Evolutionary conservation across 2,888 invertebrate species (phyloP).

Genomic region (Aethes cnicana): DNA sequence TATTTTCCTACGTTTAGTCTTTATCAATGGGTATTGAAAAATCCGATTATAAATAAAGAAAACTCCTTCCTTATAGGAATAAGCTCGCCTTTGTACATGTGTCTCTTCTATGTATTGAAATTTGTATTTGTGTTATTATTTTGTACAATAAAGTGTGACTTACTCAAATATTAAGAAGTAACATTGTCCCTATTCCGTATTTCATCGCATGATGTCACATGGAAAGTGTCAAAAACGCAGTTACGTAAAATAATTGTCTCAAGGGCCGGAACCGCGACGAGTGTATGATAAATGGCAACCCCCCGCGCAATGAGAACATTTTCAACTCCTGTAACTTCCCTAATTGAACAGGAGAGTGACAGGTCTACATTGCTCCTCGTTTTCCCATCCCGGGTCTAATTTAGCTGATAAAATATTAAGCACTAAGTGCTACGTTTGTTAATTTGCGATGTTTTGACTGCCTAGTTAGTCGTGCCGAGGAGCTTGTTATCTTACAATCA

Average conservation of each 20-base stretch:
- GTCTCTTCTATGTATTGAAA: too few species aligned
- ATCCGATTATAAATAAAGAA: too few species aligned
- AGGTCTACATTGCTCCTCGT: slow-evolving; percentile 39
- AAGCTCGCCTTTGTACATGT: too few species aligned
- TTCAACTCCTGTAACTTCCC: slow-evolving; percentile 48
- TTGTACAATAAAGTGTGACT: too few species aligned
- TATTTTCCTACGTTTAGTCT: too few species aligned
- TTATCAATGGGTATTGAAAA: too few species aligned
- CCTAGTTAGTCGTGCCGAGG: slow-evolving; percentile 11
- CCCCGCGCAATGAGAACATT: slow-evolving; percentile 43
- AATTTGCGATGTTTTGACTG: slow-evolving; percentile 34
- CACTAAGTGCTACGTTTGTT: slow-evolving; percentile 39
- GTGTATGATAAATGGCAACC: slow-evolving; percentile 42
- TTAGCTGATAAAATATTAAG: slow-evolving; percentile 43
- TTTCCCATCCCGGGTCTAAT: slow-evolving; percentile 36
- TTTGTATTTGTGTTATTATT: too few species aligned
- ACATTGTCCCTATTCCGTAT: too few species aligned
- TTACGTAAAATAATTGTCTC: slow-evolving; percentile 20
- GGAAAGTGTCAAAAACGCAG: slow-evolving; percentile 20
- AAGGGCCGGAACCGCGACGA: slow-evolving; percentile 19
- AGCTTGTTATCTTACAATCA: too few species aligned
- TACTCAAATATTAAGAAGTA: too few species aligned
- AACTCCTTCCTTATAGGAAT: too few species aligned
- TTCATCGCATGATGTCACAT: background rate
- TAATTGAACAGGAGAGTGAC: slow-evolving; percentile 60